Evolutionary conservation across 2,888 invertebrate species (phyloP), one percentile per base, ranked within the genome.

Genomic region (Apocheima hispidaria): DNA sequence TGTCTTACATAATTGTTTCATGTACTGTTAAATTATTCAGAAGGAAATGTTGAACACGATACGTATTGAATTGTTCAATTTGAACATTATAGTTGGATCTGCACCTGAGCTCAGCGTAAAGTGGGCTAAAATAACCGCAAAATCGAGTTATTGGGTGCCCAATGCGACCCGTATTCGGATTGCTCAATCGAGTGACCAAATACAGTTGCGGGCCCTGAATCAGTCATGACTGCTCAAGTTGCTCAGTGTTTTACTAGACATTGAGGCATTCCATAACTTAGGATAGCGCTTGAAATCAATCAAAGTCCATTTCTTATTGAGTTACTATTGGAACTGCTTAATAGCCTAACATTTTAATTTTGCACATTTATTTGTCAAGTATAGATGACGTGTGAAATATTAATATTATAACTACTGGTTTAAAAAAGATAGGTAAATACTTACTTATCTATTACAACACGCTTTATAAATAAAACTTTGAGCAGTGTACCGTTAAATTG

Each of bases 111-210:
- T 83, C 77, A 73, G 66, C 70, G 75, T 77, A 75, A 78, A 74
- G 81, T 82, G 82, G 81, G 83, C 83, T 87, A 83, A 87, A 90
- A 90, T 88, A 86, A 87, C 90, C 91, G 82, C 86, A 79, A 87
- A 90, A 90, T 89, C 87, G 88, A 89, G 87, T 90, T 88, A 90
- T 86, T 87, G 83, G 78, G 79, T 78, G 84, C 86, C 84, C 85
- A 84, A 81, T 84, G 79, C 77, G 74, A 79, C 78, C 78, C 83
- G 77, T 79, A 81, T 77, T 77, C 71, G 71, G 75, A 83, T 82
- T 84, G 81, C 77, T 77, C 78, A 68, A 74, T 75, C 76, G 77
- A 70, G 71, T 79, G 73, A 73, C 78, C 80, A 79, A 82, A 86
- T 77, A 76, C 73, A 81, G 75, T 78, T 75, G 71, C 69, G 61